These are phyloP conservation scores for Syngnathus scovelli DNA, from an alignment of 2,113 vertebrate species.

Conservation along the genomic window DNA sequence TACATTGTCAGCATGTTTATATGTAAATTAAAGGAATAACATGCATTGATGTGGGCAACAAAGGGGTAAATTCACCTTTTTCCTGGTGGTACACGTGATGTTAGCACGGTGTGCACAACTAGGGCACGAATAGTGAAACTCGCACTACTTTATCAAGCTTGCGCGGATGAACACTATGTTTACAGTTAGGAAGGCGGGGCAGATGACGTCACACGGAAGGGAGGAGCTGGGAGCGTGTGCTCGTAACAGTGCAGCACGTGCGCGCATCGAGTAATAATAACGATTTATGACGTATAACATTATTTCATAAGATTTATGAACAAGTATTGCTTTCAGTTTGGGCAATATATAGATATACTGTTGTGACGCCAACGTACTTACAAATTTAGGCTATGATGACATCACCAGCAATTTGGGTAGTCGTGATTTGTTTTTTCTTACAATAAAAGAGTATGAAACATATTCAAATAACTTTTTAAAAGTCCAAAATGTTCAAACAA, in stretches of 20 bases:
- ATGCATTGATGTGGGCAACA: not conserved
- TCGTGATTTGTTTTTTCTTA: not conserved
- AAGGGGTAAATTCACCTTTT: not conserved
- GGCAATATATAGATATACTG: not conserved
- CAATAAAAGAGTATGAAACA: no score
- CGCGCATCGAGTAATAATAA: not conserved
- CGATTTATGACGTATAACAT: not conserved
- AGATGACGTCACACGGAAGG: slow-evolving; percentile 35
- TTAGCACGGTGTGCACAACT: not conserved
- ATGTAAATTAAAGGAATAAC: not conserved
- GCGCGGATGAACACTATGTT: slow-evolving; percentile 69
- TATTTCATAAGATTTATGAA: not conserved
- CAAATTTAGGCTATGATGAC: not conserved
- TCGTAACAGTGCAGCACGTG: slow-evolving; percentile 17
- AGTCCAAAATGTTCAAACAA: no score
- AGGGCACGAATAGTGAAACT: no score
- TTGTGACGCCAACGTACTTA: not conserved
- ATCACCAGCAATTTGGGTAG: not conserved
- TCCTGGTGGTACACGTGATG: not conserved
- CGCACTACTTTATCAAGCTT: slow-evolving; percentile 51
- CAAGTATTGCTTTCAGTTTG: not conserved
- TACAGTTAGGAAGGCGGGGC: slow-evolving; percentile 49
- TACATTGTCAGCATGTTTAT: not conserved
- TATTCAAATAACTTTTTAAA: no score
- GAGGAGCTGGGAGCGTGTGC: slow-evolving; percentile 10